Percentiles rank a stretch among this genome's conserved stretches.
These are phyloP conservation scores for Hypsibius dujardini DNA, from an alignment of 1,140 invertebrate genomes.

Conservation along the genomic window DNA sequence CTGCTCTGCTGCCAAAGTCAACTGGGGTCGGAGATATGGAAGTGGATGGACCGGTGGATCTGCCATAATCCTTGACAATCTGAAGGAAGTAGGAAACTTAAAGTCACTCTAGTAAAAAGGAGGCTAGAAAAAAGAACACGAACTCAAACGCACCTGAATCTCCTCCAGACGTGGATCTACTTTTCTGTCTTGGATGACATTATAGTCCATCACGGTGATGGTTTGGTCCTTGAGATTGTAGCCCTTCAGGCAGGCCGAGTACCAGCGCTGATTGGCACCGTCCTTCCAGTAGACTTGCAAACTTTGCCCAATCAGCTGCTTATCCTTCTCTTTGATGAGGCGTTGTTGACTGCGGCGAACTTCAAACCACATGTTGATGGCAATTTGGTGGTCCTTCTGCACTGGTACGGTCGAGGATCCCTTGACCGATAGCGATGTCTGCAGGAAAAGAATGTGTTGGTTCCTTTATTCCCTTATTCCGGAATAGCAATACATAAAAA, in stretches of 20 bases:
- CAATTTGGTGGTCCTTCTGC: background rate
- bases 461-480: too few species aligned
- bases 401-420: background rate
- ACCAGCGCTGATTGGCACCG: slow-evolving; percentile 15
- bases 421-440: background rate
- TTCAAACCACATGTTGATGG: slow-evolving; percentile 14
- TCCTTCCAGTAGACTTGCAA: slow-evolving; percentile 12
- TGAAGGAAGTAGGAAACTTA: too few species aligned
- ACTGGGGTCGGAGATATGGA: background rate
- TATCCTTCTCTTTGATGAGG: background rate
- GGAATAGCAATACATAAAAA: too few species aligned
- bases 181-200: slow-evolving; percentile 7
- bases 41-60: background rate
- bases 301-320: slow-evolving; percentile 11
- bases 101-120: too few species aligned
- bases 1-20: too few species aligned
- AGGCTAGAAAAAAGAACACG: too few species aligned
- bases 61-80: background rate
- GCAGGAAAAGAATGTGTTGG: too few species aligned
- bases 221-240: slow-evolving; percentile 6
- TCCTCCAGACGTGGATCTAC: slow-evolving; percentile 17
- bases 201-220: slow-evolving; percentile 14
- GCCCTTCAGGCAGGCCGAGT: background rate
- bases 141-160: slow-evolving; percentile 10
- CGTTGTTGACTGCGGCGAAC: background rate